Conservation (phyloP, 2,113 vertebrate genomes). For the Himantopus leucocephalus region DNA sequence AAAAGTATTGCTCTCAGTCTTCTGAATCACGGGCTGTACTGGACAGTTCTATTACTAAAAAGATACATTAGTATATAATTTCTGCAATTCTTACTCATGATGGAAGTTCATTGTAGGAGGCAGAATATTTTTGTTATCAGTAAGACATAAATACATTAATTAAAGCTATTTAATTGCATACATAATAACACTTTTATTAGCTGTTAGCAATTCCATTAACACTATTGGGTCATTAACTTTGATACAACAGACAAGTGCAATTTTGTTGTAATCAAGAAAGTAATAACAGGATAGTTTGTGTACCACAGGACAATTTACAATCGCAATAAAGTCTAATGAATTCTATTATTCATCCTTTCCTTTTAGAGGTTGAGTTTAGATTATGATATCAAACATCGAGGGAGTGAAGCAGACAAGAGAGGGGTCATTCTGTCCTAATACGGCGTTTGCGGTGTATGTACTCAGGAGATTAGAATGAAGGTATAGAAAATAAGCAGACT, state of each 20-base stretch:
- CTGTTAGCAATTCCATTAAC: neutral
- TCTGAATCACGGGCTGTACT: neutral
- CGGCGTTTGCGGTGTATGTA: neutral
- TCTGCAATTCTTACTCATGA: neutral
- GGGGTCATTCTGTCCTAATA: neutral
- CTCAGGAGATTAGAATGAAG: neutral
- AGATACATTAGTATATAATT: neutral
- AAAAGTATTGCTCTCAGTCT: neutral
- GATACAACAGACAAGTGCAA: neutral
- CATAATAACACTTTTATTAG: neutral
- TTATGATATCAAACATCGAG: neutral
- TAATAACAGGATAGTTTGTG: neutral
- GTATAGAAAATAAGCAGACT: neutral
- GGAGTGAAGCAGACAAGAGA: neutral
- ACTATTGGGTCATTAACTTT: slow-evolving; percentile 5
- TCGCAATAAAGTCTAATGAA: neutral
- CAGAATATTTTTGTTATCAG: neutral
- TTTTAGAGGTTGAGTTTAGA: neutral
- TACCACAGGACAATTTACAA: neutral
- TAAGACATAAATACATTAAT: neutral
- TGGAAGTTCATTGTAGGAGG: neutral
- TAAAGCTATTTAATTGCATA: neutral
- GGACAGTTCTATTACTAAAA: neutral
- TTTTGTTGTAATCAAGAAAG: slow-evolving; percentile 1
- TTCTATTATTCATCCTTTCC: neutral